Percentiles rank a stretch among this genome's conserved stretches.
Evolutionary conservation across 2,888 invertebrate genomes (phyloP).

Genomic region (Dicyrtoma fusca): DNA sequence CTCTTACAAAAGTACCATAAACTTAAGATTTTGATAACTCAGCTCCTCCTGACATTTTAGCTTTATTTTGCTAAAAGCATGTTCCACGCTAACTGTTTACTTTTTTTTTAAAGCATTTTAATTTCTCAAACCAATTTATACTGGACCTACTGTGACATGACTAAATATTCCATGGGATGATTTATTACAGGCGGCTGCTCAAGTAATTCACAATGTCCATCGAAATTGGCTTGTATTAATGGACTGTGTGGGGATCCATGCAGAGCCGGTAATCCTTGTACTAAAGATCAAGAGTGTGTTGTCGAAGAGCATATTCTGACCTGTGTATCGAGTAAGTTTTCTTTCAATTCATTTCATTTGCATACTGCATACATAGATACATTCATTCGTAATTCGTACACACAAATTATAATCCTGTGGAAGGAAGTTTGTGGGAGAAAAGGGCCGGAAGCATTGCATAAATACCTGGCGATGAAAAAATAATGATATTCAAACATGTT

Average conservation of each 20-base stretch:
- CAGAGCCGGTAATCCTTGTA: conserved; percentile 74
- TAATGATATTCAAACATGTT: too few relatives aligned
- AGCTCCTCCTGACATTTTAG: conserved; percentile 20
- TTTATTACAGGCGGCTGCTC: conserved; percentile 63
- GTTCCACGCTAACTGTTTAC: conserved; percentile 22
- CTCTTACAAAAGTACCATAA: too few relatives aligned
- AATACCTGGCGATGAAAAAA: too few relatives aligned
- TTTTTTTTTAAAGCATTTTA: conserved; percentile 4
- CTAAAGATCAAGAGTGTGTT: conserved; percentile 76
- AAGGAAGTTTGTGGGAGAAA: too few relatives aligned
- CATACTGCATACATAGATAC: neutral
- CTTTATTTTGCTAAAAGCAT: conserved; percentile 38
- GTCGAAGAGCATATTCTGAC: conserved; percentile 61
- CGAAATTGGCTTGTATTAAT: conserved; percentile 77
- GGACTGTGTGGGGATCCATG: conserved; percentile 74
- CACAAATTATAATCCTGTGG: too few relatives aligned
- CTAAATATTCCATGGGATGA: neutral
- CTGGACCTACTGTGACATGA: neutral
- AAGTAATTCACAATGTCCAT: conserved; percentile 79
- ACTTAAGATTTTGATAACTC: conserved; percentile 11
- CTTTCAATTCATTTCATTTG: neutral
- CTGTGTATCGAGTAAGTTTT: conserved; percentile 47
- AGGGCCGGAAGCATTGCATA: too few relatives aligned
- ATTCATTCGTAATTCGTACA: neutral
- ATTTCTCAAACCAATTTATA: neutral